These are phyloP conservation scores for Lemur catta DNA, from an alignment of 2,797 vertebrate species.

Conservation along the genomic window DNA sequence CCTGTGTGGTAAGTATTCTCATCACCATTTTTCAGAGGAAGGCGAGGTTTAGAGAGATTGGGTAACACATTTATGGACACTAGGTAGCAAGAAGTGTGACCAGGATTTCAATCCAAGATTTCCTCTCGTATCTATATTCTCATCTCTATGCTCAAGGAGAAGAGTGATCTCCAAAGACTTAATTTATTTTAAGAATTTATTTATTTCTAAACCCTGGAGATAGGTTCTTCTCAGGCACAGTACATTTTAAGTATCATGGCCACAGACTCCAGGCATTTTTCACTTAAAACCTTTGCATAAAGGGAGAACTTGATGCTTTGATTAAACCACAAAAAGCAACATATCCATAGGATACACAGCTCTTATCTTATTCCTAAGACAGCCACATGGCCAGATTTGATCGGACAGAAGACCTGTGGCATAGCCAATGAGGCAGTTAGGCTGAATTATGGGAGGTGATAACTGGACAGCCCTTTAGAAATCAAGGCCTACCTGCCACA, in stretches of 20 bases:
- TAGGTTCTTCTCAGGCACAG: background rate
- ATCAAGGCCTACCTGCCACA: background rate
- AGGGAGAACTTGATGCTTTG: background rate
- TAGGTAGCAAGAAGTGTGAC: background rate
- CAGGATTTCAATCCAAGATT: background rate
- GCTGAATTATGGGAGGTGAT: background rate
- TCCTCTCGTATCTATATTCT: background rate
- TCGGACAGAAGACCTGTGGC: background rate
- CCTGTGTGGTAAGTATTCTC: background rate
- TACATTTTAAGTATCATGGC: background rate
- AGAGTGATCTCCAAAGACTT: background rate
- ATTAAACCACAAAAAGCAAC: conserved; percentile 11
- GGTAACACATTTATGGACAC: background rate
- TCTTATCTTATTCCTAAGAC: background rate
- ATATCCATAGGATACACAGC: accelerated
- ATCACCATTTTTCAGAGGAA: background rate
- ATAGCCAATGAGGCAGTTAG: background rate
- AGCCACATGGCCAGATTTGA: background rate
- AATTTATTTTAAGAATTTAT: background rate
- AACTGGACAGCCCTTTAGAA: background rate
- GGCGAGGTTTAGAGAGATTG: background rate
- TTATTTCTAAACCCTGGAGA: background rate
- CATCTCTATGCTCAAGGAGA: background rate
- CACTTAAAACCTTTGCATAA: background rate
- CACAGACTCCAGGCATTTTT: background rate